phyloP scores from a whole-genome alignment of 2,113 vertebrate genomes.

The Mugil cephalus region DNA sequence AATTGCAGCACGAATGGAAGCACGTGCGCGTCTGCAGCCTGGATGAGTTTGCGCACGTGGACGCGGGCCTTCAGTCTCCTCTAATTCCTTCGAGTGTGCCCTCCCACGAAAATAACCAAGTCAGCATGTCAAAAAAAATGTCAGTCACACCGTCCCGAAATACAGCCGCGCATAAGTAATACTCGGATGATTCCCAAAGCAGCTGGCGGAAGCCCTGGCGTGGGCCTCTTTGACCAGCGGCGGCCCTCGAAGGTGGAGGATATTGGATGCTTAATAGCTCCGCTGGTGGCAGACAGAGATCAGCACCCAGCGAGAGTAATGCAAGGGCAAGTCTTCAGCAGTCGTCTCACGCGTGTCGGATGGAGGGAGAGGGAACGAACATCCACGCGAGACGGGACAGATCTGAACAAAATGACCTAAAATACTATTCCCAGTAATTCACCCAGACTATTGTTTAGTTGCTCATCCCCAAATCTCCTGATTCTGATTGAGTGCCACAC shows the following conservation, averaged over 20 bases:
- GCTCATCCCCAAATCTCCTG: conserved; percentile 7
- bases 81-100: not conserved
- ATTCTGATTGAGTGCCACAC: conserved; percentile 10
- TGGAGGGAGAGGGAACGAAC: conserved; percentile 10
- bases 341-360: conserved; percentile 19
- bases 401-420: conserved; percentile 19
- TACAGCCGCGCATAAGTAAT: not conserved
- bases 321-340: not conserved
- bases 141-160: not conserved
- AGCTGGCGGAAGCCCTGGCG: not conserved
- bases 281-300: conserved; percentile 11
- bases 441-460: conserved; percentile 44
- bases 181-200: conserved; percentile 6
- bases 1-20: too few species aligned
- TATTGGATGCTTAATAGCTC: conserved; percentile 5
- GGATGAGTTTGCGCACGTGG: too few species aligned
- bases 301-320: conserved; percentile 3
- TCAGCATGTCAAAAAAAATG: not conserved
- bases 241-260: not conserved
- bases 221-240: not conserved
- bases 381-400: conserved; percentile 1
- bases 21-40: too few species aligned
- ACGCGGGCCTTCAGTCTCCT: too few species aligned
- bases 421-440: conserved; percentile 25
- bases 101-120: not conserved